Percentiles rank a stretch among this genome's conserved stretches.
Evolutionary conservation across 2,113 vertebrate species (phyloP).

Genomic region (Carollia perspicillata): DNA sequence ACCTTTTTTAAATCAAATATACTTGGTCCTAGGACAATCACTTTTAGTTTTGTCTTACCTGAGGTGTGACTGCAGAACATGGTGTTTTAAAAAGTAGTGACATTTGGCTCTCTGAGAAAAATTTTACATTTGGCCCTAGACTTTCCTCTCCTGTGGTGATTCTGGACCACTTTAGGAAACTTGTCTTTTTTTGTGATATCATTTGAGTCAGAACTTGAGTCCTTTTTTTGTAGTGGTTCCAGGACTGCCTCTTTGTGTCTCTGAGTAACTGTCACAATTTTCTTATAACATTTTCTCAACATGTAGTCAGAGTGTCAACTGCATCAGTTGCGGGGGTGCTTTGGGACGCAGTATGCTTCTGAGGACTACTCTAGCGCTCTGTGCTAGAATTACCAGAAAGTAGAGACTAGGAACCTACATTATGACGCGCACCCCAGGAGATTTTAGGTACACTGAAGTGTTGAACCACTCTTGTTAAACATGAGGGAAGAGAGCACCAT

Average conservation of each 20-base stretch:
- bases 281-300: neutral
- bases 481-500: neutral
- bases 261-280: neutral
- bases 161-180: neutral
- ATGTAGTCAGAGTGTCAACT: accelerated
- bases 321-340: neutral
- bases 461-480: neutral
- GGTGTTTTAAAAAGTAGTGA: neutral
- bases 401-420: neutral
- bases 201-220: neutral
- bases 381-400: neutral
- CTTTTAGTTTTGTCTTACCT: neutral
- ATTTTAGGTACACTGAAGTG: neutral
- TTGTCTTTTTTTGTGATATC: neutral
- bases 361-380: neutral
- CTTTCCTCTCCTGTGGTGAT: neutral
- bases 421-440: neutral
- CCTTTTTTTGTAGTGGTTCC: neutral
- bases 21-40: neutral
- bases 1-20: neutral
- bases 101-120: neutral
- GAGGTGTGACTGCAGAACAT: neutral
- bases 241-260: neutral
- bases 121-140: neutral
- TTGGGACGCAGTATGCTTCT: neutral